phyloP scores from a whole-genome alignment of 1,140 invertebrate genomes.

The Diachasma alloeum region DNA sequence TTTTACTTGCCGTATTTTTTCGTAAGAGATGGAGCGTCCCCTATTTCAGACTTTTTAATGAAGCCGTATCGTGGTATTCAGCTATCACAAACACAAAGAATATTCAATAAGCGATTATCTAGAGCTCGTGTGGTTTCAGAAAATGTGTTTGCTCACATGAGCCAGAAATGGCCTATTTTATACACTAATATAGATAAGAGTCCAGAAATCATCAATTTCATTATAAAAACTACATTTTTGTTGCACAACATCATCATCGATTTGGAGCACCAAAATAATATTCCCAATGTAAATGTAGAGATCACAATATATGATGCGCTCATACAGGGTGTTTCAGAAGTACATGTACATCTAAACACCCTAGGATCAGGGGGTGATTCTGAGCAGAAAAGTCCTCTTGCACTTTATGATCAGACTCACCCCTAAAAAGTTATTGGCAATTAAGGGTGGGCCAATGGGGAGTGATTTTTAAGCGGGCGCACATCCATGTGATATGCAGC shows the following conservation, averaged over 20 bases:
- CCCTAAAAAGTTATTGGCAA: no score
- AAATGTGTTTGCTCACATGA: not conserved
- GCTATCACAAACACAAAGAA: not conserved
- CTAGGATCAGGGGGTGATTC: no score
- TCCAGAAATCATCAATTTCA: not conserved
- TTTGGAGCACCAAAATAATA: not conserved
- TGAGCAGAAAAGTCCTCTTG: no score
- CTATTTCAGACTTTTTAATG: not conserved
- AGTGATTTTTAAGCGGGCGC: no score
- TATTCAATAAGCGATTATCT: not conserved
- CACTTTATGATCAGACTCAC: no score
- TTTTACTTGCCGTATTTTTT: not conserved
- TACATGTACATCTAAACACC: no score
- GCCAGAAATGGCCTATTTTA: no score
- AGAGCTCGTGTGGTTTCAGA: not conserved
- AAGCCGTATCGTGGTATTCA: not conserved
- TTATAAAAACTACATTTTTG: no score
- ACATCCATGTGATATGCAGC: no score
- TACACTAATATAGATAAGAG: not conserved
- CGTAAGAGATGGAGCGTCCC: not conserved
- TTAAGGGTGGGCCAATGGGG: no score
- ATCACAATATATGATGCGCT: not conserved
- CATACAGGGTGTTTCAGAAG: no score
- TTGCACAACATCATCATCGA: not conserved
- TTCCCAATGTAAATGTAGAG: not conserved